Evolutionary conservation across 2,888 invertebrate genomes (phyloP).

Genomic region (Elysia crispata): DNA sequence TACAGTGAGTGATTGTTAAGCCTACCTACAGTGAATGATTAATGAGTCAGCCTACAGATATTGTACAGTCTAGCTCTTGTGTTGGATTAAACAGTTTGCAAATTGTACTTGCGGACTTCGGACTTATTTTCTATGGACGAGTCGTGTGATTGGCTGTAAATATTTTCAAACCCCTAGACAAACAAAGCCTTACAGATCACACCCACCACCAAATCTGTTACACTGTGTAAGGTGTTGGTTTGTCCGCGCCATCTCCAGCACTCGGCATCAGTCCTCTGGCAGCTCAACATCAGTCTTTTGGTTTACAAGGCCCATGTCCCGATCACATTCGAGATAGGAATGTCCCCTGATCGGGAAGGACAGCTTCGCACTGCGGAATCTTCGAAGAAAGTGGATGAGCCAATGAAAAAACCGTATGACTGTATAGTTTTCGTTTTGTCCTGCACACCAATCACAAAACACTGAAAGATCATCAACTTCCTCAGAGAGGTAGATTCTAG

Average conservation of each 20-base stretch:
- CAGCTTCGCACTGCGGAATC: conserved; percentile 15
- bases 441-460: conserved; percentile 19
- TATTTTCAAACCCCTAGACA: too few species aligned
- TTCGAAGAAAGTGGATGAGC: background rate
- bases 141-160: too few species aligned
- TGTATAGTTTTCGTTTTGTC: conserved; percentile 16
- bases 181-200: too few species aligned
- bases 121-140: too few species aligned
- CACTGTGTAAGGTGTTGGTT: too few species aligned
- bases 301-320: conserved; percentile 13
- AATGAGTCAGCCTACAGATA: too few species aligned
- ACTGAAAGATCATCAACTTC: background rate
- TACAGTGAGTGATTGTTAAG: too few species aligned
- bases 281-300: background rate
- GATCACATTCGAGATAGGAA: conserved; percentile 27
- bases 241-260: background rate
- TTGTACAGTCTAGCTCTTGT: too few species aligned
- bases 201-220: too few species aligned
- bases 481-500: background rate
- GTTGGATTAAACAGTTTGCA: too few species aligned
- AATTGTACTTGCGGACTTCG: too few species aligned
- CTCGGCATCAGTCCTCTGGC: conserved; percentile 6
- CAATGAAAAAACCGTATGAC: background rate
- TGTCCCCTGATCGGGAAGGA: conserved; percentile 36
- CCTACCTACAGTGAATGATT: too few species aligned